Conservation (phyloP, 2,888 invertebrate genomes). For the Serripes groenlandicus region DNA sequence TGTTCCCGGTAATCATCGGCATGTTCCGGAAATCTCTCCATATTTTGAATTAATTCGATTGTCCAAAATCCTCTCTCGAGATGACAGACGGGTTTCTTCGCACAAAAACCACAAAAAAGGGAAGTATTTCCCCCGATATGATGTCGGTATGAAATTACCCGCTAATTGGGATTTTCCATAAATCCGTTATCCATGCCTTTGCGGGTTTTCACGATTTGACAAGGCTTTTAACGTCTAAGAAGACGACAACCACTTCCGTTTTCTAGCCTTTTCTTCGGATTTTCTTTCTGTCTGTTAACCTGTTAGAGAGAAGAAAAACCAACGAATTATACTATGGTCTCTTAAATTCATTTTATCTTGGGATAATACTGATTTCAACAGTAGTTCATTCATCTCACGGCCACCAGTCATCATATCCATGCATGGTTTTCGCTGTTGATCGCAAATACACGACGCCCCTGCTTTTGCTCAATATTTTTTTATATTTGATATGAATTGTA, state of each 20-base stretch:
- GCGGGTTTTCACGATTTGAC: neutral
- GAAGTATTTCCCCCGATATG: neutral
- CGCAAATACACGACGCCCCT: too few relatives aligned
- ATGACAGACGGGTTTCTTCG: neutral
- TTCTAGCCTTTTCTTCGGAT: neutral
- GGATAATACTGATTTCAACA: too few relatives aligned
- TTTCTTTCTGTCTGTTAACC: conserved; percentile 1
- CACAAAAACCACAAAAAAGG: neutral
- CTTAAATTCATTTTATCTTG: too few relatives aligned
- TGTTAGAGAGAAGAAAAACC: neutral
- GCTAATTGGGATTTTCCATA: conserved; percentile 19
- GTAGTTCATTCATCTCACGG: too few relatives aligned
- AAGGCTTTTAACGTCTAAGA: conserved; percentile 9
- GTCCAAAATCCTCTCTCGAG: neutral
- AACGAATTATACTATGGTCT: too few relatives aligned
- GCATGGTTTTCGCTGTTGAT: too few relatives aligned
- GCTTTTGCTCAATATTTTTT: too few relatives aligned
- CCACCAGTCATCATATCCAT: too few relatives aligned
- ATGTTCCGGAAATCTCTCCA: neutral
- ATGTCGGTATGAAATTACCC: conserved; percentile 1
- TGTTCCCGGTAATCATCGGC: neutral
- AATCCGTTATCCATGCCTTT: conserved; percentile 10
- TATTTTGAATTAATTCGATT: neutral
- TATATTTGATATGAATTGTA: too few relatives aligned
- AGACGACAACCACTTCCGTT: neutral